Base-by-base conservation (phyloP, 1,140 invertebrate genomes). In the Cheumatopsyche charites region DNA sequence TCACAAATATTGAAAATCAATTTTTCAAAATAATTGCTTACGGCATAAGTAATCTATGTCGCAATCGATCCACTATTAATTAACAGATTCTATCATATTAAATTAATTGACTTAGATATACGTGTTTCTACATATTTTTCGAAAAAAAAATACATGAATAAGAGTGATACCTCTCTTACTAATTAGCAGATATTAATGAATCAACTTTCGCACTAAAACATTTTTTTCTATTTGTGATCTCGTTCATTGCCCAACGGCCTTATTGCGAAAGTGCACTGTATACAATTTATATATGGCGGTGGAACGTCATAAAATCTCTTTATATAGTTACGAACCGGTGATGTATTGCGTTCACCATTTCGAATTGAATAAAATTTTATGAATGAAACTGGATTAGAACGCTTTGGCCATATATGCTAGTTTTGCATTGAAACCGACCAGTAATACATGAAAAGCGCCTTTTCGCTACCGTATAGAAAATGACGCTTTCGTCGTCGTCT, bases 371-470 rank as follows among this genome's bases (percentile, higher is more conserved):
- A 47, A 47, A 74, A 47, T 71, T 74, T 74, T 70, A 72, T 75
- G 73, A 75, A 75, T 75, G 73, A 72, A 75, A 75, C 73, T 25
- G 55, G 73, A 75, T 63, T 70, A 29, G 42, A 58, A 11, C 36
- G 36, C 23, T 66, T 66, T 47, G 2, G 21, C 63, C 63, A 47
- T 66, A 66, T 66, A 66, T 5, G 42, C 23, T 25, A 13, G 21
- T 58, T 23, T 26, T 13, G 55, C 29, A 36, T 36, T 9, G 29
- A 36, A 36, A 36, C 29, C 29, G 29, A 36, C 29, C 29, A 9
- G 29, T 36, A 36, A 4, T 4, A 15, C 43, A 47, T 47, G 43
- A 47, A 47, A 58, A 58, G 55, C 23, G 21, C 23, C 4, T 36
- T 36, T 58, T 26, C 9, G 21, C 55, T 23, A 23, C 17, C 3